Evolutionary conservation across 2,888 invertebrate genomes (phyloP), one percentile per base, ranked within the genome.

Genomic region (Idaea aversata): DNA sequence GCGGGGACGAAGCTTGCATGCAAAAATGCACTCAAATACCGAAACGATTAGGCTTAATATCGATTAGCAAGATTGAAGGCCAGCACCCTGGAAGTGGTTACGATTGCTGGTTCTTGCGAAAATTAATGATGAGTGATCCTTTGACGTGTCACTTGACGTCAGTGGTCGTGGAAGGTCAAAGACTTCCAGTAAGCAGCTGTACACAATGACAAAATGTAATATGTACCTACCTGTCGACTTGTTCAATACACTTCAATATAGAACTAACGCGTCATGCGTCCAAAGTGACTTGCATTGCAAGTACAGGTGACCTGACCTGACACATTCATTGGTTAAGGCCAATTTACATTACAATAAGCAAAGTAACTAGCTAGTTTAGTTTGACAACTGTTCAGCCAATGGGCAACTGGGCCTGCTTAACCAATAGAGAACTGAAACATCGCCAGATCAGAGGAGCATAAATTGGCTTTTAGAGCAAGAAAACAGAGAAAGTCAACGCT

Each of bases 1-100:
- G 64, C 66, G 70, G 71, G 70, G 76, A 82, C 66, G 77, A 83
- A 75, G 82, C 80, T 83, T 76, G 74, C 77, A 78, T 75, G 75
- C 78, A 68, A 71, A 72, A 68, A 75, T 71, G 69, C 75, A 78
- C 76, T 72, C 47, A 47, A 47, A 47, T 10, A 38, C 13, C 47
- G 47, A 47, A 10, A 13, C 47, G 47, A 47, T 47, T 47, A 47
- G 47, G 10, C 13, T 84, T 85, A 81, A 73, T 76, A 71, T 73
- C 65, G 69, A 77, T 81, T 82, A 84, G 77, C 80, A 75, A 74
- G 74, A 72, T 65, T 71, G 66, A 67, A 67, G 63, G 59, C 65
- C 57, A 58, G 72, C 72, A 57, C 25, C 59, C 15, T n/a, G 63
- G 34, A 61, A 57, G 61, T 63, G 63, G 61, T 66, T 75, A 74